Evolutionary conservation across 2,113 vertebrate species (phyloP).

Genomic region (Vicugna pacos): DNA sequence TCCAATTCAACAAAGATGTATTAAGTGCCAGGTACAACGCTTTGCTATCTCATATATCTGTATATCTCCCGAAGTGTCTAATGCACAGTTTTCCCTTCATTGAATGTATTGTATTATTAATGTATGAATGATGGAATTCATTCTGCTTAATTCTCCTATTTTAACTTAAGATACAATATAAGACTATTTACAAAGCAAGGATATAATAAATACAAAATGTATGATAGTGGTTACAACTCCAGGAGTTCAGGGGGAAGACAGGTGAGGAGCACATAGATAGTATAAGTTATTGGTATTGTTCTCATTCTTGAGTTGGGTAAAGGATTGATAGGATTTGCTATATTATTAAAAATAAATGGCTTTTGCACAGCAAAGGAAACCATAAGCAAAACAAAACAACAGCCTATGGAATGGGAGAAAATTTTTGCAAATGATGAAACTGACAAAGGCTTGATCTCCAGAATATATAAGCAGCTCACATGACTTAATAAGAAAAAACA

Average conservation of each 20-base stretch:
- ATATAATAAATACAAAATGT: background rate
- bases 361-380: too few species aligned
- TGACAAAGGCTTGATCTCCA: too few species aligned
- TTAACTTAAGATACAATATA: background rate
- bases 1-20: background rate
- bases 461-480: too few species aligned
- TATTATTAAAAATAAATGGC: constrained; percentile 9
- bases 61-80: background rate
- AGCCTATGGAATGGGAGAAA: too few species aligned
- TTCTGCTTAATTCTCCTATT: constrained; percentile 6
- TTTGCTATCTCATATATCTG: background rate
- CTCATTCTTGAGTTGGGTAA: background rate
- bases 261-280: background rate
- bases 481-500: too few species aligned
- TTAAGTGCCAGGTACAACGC: background rate
- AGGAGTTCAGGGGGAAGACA: background rate
- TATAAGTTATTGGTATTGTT: background rate
- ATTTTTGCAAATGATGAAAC: too few species aligned
- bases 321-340: background rate
- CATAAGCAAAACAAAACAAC: too few species aligned
- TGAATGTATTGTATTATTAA: background rate
- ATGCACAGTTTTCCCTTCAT: background rate
- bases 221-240: background rate
- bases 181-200: constrained; percentile 5
- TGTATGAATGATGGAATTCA: background rate